These are phyloP conservation scores for Lapara coniferarum DNA, from an alignment of 2,888 invertebrate species.

Conservation along the genomic window DNA sequence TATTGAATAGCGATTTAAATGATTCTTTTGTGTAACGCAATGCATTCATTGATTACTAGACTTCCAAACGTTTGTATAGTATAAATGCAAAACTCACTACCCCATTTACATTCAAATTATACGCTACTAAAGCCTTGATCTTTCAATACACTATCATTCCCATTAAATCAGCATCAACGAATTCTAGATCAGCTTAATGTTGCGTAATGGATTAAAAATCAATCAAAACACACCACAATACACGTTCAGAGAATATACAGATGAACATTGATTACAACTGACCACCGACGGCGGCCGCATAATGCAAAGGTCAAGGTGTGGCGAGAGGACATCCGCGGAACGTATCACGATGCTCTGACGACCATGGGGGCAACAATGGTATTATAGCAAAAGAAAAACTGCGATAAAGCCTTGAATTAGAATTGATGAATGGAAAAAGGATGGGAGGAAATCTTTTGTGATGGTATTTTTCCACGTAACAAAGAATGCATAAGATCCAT, in stretches of 20 bases:
- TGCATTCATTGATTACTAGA: not conserved
- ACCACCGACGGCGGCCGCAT: conserved; percentile 39
- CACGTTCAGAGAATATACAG: conserved; percentile 21
- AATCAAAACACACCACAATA: conserved; percentile 16
- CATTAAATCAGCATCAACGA: conserved; percentile 10
- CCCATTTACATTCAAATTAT: not conserved
- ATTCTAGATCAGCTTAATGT: not conserved
- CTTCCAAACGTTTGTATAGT: no score
- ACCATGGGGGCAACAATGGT: conserved; percentile 39
- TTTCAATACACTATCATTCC: conserved; percentile 6
- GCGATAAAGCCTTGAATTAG: not conserved
- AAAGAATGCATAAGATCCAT: no score
- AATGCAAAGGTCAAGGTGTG: conserved; percentile 44
- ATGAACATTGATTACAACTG: conserved; percentile 35
- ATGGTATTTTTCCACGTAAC: no score
- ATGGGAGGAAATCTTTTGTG: no score
- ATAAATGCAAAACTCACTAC: not conserved
- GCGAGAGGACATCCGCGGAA: conserved; percentile 44
- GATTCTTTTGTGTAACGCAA: not conserved
- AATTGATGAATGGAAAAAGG: not conserved
- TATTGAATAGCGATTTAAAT: not conserved
- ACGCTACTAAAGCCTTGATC: not conserved
- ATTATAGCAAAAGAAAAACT: conserved; percentile 37
- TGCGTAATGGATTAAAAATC: conserved; percentile 10
- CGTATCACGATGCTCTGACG: conserved; percentile 23